phyloP scores from a whole-genome alignment of 2,888 invertebrate genomes.

The Xestia c-nigrum region DNA sequence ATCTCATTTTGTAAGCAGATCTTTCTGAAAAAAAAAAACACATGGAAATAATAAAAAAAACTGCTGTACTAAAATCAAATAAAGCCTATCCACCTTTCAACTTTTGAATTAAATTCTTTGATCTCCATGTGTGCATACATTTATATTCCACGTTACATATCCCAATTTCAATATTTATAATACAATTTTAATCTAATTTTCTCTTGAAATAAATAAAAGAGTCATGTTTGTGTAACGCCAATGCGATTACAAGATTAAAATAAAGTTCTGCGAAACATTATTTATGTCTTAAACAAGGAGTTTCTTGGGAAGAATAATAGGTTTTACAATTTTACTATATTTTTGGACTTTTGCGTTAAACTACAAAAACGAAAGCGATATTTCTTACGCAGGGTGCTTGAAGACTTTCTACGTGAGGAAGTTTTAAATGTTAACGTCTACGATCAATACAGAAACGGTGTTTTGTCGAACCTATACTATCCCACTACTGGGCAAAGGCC shows the following conservation, averaged over 20 bases:
- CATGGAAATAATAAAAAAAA: neutral
- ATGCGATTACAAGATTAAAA: neutral
- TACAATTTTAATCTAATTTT: neutral
- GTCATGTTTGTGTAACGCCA: neutral
- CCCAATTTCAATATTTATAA: constrained; percentile 18
- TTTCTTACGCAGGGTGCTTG: neutral
- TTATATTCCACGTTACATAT: neutral
- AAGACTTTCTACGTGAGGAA: neutral
- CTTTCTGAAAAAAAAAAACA: neutral
- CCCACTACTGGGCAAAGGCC: neutral
- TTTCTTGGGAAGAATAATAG: neutral
- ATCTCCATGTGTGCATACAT: neutral
- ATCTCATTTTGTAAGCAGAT: neutral
- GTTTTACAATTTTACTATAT: neutral
- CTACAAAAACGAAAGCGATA: neutral
- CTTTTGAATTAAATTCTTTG: constrained; percentile 23
- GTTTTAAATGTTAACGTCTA: neutral
- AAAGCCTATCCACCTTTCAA: neutral
- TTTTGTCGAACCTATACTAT: neutral
- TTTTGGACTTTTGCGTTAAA: neutral
- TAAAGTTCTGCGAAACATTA: neutral
- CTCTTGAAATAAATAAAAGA: neutral
- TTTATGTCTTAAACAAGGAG: neutral
- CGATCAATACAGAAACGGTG: neutral
- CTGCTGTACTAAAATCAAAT: neutral